Base-by-base conservation (phyloP, 2,797 vertebrate species). In the Thamnophis elegans region DNA sequence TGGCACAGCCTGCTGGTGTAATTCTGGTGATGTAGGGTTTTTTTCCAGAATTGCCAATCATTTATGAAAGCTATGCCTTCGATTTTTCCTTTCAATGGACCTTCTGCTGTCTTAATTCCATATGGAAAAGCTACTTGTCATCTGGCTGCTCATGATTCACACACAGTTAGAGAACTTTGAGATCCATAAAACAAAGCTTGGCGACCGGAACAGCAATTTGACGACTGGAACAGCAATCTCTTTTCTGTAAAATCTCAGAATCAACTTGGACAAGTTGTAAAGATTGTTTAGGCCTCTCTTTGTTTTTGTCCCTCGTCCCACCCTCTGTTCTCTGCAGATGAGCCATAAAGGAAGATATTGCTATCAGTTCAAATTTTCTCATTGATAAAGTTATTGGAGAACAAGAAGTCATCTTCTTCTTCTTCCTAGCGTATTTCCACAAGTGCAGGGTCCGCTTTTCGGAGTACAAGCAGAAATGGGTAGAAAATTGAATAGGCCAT, bases 401-500 rank as follows among this genome's bases (percentile, higher is more conserved):
- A 36, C 56, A 1, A 56, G 90, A 9, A 85, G n/a, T 56, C 16
- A 5, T 56, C 55, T 18, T 13, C 54, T 4, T 55, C 13, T 14
- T 56, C 56, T 18, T 56, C 56, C 56, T 56, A 6, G 16, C 1
- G 1, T 2, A 56, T 56, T 6, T 18, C 56, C 5, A 5, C 56
- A 56, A 56, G 14, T 56, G 16, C 56, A 5, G 56, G 56, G 18
- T 56, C 56, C 5, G 5, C 56, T 56, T 56, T 56, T 56, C 16
- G 5, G 56, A 54, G 26, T 42, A 36, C 56, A 1, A 56, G 90
- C 11, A 85, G 32, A 0, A 59, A 5, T 3, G 47, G 58, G 42
- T 73, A 87, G 92, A 93, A 91, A 93, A 51, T 82, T 5, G 36
- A 94, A 94, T 92, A 93, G 91, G 90, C 73, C 89, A 93, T 90